Evolutionary conservation across 2,888 invertebrate species (phyloP).

Genomic region (Drosophila subsilvestris): DNA sequence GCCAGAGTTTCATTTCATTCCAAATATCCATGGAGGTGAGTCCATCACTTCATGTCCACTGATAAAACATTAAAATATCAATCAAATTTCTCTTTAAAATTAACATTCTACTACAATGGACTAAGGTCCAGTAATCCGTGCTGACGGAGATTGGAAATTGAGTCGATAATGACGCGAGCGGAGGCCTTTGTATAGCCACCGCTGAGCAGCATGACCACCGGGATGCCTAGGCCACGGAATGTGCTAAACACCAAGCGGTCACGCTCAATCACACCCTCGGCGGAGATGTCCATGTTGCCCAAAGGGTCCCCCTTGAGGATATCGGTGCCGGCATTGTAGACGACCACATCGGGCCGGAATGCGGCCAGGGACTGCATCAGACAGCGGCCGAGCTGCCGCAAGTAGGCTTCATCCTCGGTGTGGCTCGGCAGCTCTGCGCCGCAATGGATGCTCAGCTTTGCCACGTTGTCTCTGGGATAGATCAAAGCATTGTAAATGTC

Average conservation of each 20-base stretch:
- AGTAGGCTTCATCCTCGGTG: constrained; percentile 89
- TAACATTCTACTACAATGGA: not conserved
- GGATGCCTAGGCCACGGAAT: constrained; percentile 87
- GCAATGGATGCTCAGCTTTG: constrained; percentile 89
- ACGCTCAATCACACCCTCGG: constrained; percentile 92
- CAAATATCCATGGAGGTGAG: not conserved
- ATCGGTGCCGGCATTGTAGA: constrained; percentile 98
- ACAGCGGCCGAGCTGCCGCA: constrained; percentile 88
- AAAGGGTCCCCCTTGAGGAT: constrained; percentile 91
- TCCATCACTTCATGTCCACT: not conserved
- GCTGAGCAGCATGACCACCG: constrained; percentile 94
- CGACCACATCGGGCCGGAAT: constrained; percentile 91
- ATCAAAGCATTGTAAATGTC: constrained; percentile 93
- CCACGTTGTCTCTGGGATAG: constrained; percentile 91
- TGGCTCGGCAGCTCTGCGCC: constrained; percentile 88
- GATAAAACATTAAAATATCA: not conserved
- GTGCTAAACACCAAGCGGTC: constrained; percentile 93
- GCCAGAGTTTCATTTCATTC: not conserved
- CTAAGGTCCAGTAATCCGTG: constrained; percentile 85
- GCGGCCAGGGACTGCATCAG: constrained; percentile 88
- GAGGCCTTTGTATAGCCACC: constrained; percentile 93
- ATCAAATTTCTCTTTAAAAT: constrained; percentile 2
- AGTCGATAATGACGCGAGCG: constrained; percentile 92
- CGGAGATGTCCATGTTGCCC: constrained; percentile 89
- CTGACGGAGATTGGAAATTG: constrained; percentile 90